A percentile compares a stretch with the other conserved stretches of the same genome.
Evolutionary conservation across 2,113 vertebrate species (phyloP).

Genomic region (Pandion haliaetus): DNA sequence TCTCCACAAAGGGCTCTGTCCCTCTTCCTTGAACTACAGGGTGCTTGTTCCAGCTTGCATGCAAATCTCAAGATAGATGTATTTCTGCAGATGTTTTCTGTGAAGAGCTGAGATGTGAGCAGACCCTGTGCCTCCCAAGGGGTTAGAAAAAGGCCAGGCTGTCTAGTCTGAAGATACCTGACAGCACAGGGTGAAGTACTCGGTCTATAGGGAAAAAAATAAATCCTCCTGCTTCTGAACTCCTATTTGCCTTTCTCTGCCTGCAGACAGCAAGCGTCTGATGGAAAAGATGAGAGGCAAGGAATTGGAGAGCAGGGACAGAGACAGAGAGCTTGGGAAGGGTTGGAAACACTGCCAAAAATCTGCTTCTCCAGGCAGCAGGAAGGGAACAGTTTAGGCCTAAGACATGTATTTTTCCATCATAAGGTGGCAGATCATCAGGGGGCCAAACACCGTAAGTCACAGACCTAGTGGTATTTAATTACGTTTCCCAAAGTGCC

Average conservation of each 20-base stretch:
- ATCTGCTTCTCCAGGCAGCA: not conserved
- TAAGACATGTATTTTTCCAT: not conserved
- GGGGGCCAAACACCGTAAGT: not conserved
- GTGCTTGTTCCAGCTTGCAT: conserved; percentile 12
- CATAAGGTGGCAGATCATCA: not conserved
- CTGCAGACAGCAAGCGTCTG: not conserved
- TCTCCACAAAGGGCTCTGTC: not conserved
- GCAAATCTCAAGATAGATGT: not conserved
- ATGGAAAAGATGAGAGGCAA: not conserved
- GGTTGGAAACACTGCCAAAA: not conserved
- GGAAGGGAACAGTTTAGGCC: not conserved
- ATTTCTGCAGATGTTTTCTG: not conserved
- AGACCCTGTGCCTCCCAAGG: not conserved
- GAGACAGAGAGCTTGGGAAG: not conserved
- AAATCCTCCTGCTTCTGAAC: not conserved
- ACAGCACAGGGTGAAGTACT: not conserved
- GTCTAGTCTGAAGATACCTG: not conserved
- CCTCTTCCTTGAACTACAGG: not conserved
- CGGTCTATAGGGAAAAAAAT: not conserved
- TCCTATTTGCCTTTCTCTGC: not conserved
- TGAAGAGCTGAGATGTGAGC: not conserved
- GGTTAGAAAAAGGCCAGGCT: not conserved
- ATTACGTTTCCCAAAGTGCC: not conserved
- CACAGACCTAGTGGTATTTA: not conserved
- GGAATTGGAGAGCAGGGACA: not conserved